A percentile compares a stretch with the other conserved stretches of the same genome.
Conservation (phyloP, 2,888 invertebrate genomes). For the Drosophila koepferae region DNA sequence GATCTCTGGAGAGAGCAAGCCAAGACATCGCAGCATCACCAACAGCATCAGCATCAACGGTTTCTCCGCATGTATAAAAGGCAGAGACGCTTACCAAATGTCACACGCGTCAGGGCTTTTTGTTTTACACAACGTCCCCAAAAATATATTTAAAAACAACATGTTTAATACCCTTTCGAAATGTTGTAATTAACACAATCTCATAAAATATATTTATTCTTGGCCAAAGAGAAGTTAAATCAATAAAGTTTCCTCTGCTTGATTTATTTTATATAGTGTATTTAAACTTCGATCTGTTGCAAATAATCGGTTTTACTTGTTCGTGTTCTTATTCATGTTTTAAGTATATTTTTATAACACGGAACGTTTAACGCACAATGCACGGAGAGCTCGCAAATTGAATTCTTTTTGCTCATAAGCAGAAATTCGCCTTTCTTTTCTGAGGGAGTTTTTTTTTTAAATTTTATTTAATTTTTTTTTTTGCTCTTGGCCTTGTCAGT, state of each 20-base stretch:
- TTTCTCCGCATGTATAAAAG: slow-evolving; percentile 37
- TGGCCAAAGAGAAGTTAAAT: background rate
- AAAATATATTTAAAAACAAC: slow-evolving; percentile 25
- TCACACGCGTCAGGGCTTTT: slow-evolving; percentile 66
- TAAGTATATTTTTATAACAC: slow-evolving; percentile 41
- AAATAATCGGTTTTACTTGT: background rate
- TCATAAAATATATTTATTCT: background rate
- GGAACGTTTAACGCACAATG: slow-evolving; percentile 43
- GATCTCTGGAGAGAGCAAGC: slow-evolving; percentile 27
- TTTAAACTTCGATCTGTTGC: background rate
- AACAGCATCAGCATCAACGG: slow-evolving; percentile 11
- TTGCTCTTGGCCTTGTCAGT: slow-evolving; percentile 20
- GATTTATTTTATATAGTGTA: background rate
- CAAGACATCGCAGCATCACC: slow-evolving; percentile 7
- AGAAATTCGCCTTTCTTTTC: slow-evolving; percentile 22
- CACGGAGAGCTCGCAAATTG: slow-evolving; percentile 22
- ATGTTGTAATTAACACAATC: background rate
- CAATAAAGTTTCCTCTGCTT: background rate
- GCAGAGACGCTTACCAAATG: slow-evolving; percentile 57
- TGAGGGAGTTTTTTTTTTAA: slow-evolving; percentile 8
- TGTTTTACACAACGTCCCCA: slow-evolving; percentile 44
- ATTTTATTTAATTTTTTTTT: background rate
- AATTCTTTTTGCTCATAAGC: slow-evolving; percentile 11
- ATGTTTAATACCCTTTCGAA: slow-evolving; percentile 17
- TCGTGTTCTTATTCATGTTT: slow-evolving; percentile 4